These are phyloP conservation scores for Harpalus rubripes DNA, from an alignment of 2,888 invertebrate species.

Conservation along the genomic window DNA sequence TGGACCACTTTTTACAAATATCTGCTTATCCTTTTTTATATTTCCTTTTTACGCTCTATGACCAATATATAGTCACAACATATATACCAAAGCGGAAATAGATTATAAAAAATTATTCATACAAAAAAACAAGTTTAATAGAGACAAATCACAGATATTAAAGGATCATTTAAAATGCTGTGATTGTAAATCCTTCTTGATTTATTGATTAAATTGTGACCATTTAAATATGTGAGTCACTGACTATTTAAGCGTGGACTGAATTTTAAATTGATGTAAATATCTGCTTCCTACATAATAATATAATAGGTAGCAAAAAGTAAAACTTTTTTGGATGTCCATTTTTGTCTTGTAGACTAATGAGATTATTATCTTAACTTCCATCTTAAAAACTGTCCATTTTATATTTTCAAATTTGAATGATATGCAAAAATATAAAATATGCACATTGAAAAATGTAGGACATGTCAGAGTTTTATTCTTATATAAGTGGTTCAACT, in stretches of 20 bases:
- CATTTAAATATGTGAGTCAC: conserved; percentile 14
- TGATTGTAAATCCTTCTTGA: conserved; percentile 35
- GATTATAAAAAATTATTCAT: conserved; percentile 7
- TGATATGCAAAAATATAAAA: too few relatives aligned
- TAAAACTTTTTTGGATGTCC: neutral
- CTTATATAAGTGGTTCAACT: too few relatives aligned
- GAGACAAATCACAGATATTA: conserved; percentile 19
- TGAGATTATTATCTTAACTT: neutral
- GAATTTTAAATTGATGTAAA: neutral
- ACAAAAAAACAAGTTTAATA: neutral
- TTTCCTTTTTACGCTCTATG: conserved; percentile 35
- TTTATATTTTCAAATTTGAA: too few relatives aligned
- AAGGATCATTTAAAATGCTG: conserved; percentile 7
- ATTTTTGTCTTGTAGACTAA: neutral
- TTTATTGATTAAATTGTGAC: conserved; percentile 35
- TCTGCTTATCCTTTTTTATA: conserved; percentile 20
- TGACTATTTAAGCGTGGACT: neutral
- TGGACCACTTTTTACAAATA: neutral
- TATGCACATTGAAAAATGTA: too few relatives aligned
- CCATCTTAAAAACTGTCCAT: too few relatives aligned
- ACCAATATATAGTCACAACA: conserved; percentile 9
- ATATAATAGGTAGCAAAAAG: neutral
- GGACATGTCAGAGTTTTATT: too few relatives aligned
- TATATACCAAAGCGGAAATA: conserved; percentile 21
- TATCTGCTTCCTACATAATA: neutral